These are phyloP conservation scores for Polyommatus iphigenia DNA, from an alignment of 2,888 invertebrate genomes.

Conservation along the genomic window DNA sequence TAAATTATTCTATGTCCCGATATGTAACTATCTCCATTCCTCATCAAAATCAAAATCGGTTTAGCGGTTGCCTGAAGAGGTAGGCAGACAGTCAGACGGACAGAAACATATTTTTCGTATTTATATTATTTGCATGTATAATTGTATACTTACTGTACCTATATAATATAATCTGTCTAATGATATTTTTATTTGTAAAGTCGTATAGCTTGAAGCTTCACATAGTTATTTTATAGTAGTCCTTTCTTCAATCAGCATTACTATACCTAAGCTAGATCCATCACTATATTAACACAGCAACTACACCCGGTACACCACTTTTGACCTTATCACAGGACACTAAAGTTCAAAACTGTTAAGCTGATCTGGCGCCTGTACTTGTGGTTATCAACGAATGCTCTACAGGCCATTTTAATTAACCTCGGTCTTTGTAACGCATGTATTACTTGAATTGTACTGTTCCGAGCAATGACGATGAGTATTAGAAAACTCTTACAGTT, in stretches of 20 bases:
- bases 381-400: background rate
- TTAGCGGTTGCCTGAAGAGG: too few species aligned
- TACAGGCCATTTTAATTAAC: slow-evolving; percentile 8
- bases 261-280: background rate
- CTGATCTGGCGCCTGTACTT: background rate
- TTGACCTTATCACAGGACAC: background rate
- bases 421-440: background rate
- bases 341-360: background rate
- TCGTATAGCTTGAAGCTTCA: too few species aligned
- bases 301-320: background rate
- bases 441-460: slow-evolving; percentile 7
- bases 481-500: slow-evolving; percentile 4
- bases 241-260: background rate
- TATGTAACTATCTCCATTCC: too few species aligned
- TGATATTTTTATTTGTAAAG: too few species aligned
- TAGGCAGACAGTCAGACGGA: too few species aligned
- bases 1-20: too few species aligned
- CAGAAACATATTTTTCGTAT: too few species aligned
- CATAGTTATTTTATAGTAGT: too few species aligned
- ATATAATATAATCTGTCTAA: too few species aligned
- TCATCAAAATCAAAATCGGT: too few species aligned
- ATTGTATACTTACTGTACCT: too few species aligned
- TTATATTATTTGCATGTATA: too few species aligned
- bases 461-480: background rate
- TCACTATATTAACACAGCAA: background rate